A percentile compares a stretch with the other conserved stretches of the same genome.
Evolutionary conservation across 2,113 vertebrate genomes (phyloP).

Genomic region (Hiodon tergisus): DNA sequence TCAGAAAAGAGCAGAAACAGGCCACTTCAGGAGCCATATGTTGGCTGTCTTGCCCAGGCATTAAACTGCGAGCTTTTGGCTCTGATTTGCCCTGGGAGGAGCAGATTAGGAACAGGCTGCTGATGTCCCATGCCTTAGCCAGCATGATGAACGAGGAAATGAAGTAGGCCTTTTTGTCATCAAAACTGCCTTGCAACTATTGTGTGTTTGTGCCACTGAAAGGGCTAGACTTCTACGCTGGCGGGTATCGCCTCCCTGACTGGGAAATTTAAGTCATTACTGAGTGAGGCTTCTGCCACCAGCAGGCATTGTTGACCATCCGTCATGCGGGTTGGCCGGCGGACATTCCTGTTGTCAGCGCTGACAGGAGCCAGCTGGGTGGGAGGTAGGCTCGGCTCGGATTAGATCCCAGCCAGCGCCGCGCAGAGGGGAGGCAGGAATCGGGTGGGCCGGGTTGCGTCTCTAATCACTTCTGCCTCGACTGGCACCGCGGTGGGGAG

Average conservation of each 20-base stretch:
- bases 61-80: conserved; percentile 41
- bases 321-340: conserved; percentile 32
- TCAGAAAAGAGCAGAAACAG: conserved; percentile 20
- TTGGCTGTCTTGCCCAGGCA: conserved; percentile 28
- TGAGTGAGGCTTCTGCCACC: conserved; percentile 19
- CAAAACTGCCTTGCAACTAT: not conserved
- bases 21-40: conserved; percentile 51
- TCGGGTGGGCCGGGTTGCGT: conserved; percentile 49
- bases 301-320: conserved; percentile 28
- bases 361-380: conserved; percentile 74
- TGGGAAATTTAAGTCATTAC: conserved; percentile 15
- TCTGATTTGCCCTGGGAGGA: conserved; percentile 39
- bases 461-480: conserved; percentile 62
- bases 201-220: no score
- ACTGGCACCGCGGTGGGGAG: conserved; percentile 46
- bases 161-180: not conserved
- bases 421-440: conserved; percentile 38
- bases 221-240: no score
- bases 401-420: conserved; percentile 58
- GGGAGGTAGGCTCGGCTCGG: conserved; percentile 47
- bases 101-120: conserved; percentile 49
- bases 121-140: conserved; percentile 40
- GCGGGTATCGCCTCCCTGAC: not conserved
- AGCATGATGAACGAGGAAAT: no score
- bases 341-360: conserved; percentile 72